Conservation (phyloP, 2,113 vertebrate species). For the Myotis lucifugus region DNA sequence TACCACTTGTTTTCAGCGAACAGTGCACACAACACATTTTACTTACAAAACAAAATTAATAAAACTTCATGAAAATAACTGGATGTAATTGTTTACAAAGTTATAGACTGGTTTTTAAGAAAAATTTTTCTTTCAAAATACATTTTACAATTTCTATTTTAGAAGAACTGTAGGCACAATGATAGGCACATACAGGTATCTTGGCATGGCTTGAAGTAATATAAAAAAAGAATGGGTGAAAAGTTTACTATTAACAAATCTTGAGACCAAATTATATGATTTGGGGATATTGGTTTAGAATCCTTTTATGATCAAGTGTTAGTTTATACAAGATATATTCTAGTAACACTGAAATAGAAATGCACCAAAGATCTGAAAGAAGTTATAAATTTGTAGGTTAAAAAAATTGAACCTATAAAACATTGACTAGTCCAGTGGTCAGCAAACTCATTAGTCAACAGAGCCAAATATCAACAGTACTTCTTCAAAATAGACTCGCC, state of each 20-base stretch:
- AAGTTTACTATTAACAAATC: neutral
- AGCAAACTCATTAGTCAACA: too few relatives aligned
- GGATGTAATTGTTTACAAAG: neutral
- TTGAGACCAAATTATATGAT: neutral
- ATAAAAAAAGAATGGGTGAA: neutral
- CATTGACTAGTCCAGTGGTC: too few relatives aligned
- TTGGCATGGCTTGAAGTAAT: neutral
- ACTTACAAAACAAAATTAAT: neutral
- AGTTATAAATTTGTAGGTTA: neutral
- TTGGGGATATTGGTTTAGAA: neutral
- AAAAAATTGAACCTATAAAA: neutral
- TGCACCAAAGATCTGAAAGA: neutral
- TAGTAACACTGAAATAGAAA: neutral
- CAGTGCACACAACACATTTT: neutral
- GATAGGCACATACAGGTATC: neutral
- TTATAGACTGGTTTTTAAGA: neutral
- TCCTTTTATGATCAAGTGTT: neutral
- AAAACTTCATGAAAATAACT: neutral
- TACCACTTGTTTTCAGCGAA: neutral
- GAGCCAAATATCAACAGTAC: too few relatives aligned
- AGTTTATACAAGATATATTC: neutral
- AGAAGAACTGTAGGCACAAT: neutral
- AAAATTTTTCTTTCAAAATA: neutral
- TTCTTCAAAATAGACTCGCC: too few relatives aligned
- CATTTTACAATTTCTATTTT: neutral